These are phyloP conservation scores for Psilopogon haemacephalus DNA, from an alignment of 2,113 vertebrate genomes.

Conservation along the genomic window DNA sequence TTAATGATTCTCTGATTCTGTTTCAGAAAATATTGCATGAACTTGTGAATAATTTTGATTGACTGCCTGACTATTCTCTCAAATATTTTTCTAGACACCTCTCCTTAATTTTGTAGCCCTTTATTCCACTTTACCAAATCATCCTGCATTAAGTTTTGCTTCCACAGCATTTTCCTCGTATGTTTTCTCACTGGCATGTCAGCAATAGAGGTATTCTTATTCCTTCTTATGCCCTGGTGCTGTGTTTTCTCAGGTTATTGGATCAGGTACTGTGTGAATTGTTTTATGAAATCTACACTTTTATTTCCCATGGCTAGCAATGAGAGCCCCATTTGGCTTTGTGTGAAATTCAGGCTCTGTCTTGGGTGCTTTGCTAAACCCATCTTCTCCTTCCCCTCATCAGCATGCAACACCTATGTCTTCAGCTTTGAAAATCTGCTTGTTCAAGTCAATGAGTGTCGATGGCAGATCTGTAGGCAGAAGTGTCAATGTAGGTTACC, in stretches of 20 bases:
- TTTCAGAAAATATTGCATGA: neutral
- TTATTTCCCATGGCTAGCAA: neutral
- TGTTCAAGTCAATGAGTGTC: neutral
- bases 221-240: neutral
- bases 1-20: too few species aligned
- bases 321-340: neutral
- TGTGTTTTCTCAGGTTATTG: neutral
- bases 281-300: neutral
- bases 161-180: neutral
- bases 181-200: neutral
- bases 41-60: neutral
- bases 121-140: neutral
- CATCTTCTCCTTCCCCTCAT: neutral
- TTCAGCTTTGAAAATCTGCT: neutral
- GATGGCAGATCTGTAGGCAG: neutral
- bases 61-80: neutral
- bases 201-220: neutral
- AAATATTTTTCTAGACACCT: neutral
- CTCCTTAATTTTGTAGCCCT: neutral
- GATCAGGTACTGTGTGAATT: neutral
- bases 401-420: neutral
- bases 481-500: slow-evolving; percentile 13
- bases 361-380: neutral
- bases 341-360: rapidly evolving
- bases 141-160: slow-evolving; percentile 28